A percentile compares a stretch with the other conserved stretches of the same genome.
Evolutionary conservation across 2,113 vertebrate species (phyloP).

Genomic region (Acrocephalus arundinaceus): DNA sequence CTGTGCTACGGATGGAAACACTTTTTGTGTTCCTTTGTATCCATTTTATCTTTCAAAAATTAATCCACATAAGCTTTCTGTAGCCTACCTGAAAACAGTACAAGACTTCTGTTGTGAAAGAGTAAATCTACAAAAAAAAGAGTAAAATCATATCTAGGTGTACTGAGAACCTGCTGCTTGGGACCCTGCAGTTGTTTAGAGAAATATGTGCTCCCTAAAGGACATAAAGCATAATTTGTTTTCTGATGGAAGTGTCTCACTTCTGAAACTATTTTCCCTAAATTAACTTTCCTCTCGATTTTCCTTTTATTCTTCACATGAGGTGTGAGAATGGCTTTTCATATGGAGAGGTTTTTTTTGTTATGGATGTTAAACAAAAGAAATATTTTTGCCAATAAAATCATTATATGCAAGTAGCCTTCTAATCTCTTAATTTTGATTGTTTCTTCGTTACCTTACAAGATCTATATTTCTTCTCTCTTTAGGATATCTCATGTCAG

Average conservation of each 20-base stretch:
- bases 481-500: constrained; percentile 83
- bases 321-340: constrained; percentile 41
- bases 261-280: constrained; percentile 46
- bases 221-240: constrained; percentile 44
- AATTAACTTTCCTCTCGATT: constrained; percentile 47
- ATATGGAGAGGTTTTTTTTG: constrained; percentile 13
- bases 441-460: constrained; percentile 78
- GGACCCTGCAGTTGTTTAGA: constrained; percentile 47
- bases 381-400: constrained; percentile 42
- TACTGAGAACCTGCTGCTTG: constrained; percentile 27
- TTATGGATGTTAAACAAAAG: constrained; percentile 63
- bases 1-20: neutral
- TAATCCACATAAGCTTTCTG: constrained; percentile 12
- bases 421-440: constrained; percentile 79
- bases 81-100: constrained; percentile 26
- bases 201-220: constrained; percentile 47
- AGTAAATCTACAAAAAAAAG: constrained; percentile 6
- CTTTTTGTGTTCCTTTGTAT: neutral
- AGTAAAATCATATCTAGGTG: constrained; percentile 25
- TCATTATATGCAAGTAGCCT: constrained; percentile 62
- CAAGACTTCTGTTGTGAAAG: constrained; percentile 28
- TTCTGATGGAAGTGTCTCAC: constrained; percentile 53
- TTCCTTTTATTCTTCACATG: constrained; percentile 25
- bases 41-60: constrained; percentile 18
- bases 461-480: constrained; percentile 78